Evolutionary conservation across 2,797 vertebrate species (phyloP).

Genomic region (Lerista edwardsae): DNA sequence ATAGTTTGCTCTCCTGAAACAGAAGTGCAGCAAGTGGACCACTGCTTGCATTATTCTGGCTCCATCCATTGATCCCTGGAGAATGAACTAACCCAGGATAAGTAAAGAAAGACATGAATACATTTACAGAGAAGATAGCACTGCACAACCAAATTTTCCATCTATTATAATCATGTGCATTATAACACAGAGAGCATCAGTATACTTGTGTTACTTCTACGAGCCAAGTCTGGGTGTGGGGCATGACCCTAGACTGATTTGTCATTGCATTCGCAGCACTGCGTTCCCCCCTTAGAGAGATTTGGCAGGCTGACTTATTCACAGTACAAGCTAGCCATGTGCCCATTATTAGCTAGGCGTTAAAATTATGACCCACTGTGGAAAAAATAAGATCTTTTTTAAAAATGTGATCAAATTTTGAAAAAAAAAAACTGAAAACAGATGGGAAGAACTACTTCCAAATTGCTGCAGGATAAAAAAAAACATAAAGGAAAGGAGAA

Average conservation of each 20-base stretch:
- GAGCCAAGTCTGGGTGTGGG: neutral
- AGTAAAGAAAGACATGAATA: neutral
- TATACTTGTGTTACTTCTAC: neutral
- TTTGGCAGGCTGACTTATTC: slow-evolving; percentile 32
- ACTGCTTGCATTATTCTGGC: neutral
- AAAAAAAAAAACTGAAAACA: slow-evolving; percentile 55
- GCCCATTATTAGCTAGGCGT: slow-evolving; percentile 49
- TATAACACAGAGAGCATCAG: no score
- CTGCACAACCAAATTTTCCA: slow-evolving; percentile 14
- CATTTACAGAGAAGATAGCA: neutral
- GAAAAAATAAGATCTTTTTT: slow-evolving; percentile 46
- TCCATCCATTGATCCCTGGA: neutral
- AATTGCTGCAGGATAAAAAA: slow-evolving; percentile 47
- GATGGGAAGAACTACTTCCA: slow-evolving; percentile 61
- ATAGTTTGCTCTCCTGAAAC: neutral
- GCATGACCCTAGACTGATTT: slow-evolving; percentile 7
- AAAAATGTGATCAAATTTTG: slow-evolving; percentile 48
- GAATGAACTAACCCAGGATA: slow-evolving; percentile 28
- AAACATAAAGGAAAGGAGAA: neutral
- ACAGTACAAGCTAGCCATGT: slow-evolving; percentile 34
- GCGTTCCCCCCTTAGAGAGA: slow-evolving; percentile 3
- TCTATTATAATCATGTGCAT: neutral
- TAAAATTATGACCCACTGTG: slow-evolving; percentile 50
- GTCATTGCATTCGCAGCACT: slow-evolving; percentile 9
- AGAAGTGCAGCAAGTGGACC: neutral